Evolutionary conservation across 2,888 invertebrate species (phyloP).

Genomic region (Zaprionus bogoriensis): DNA sequence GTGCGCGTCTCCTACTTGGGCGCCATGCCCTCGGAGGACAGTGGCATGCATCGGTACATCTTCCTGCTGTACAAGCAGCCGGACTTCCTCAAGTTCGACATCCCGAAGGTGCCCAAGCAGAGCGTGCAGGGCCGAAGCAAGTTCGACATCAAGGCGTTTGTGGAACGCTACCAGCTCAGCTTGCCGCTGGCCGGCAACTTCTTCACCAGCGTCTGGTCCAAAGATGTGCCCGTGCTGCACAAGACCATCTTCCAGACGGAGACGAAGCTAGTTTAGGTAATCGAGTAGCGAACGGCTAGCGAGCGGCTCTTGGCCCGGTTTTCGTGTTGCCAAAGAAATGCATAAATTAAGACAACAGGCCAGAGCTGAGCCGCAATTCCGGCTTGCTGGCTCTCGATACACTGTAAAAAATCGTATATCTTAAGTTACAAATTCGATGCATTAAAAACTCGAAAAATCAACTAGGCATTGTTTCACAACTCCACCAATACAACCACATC

Average conservation of each 20-base stretch:
- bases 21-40: constrained; percentile 90
- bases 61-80: constrained; percentile 89
- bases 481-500: too few relatives aligned
- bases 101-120: constrained; percentile 77
- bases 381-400: constrained; percentile 27
- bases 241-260: constrained; percentile 58
- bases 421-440: constrained; percentile 5
- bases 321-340: constrained; percentile 54
- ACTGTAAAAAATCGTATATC: constrained; percentile 26
- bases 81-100: constrained; percentile 84
- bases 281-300: constrained; percentile 10
- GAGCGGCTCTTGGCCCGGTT: constrained; percentile 45
- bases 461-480: too few relatives aligned
- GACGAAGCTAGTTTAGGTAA: constrained; percentile 3
- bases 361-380: too few relatives aligned
- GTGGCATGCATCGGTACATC: constrained; percentile 90
- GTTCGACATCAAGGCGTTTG: constrained; percentile 88
- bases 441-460: too few relatives aligned
- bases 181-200: constrained; percentile 80
- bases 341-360: constrained; percentile 51
- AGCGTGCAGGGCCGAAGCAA: constrained; percentile 83
- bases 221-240: constrained; percentile 80
- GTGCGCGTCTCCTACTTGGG: constrained; percentile 90
- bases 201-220: constrained; percentile 69
- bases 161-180: constrained; percentile 90